Evolutionary conservation across 2,888 invertebrate species (phyloP).

Genomic region (Aplocera efformata): DNA sequence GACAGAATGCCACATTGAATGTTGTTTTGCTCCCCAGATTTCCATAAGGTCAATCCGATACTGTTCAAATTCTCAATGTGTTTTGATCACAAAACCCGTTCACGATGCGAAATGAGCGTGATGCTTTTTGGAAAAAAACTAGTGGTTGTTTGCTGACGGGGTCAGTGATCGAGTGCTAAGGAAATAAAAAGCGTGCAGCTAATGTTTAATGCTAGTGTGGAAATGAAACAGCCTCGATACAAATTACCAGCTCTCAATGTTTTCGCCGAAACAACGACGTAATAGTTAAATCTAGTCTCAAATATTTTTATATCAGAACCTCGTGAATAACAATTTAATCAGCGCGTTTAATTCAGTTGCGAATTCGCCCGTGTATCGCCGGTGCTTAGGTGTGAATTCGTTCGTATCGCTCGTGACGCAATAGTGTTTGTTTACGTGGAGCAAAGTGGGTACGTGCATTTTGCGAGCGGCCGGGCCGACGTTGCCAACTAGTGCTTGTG

Average conservation of each 20-base stretch:
- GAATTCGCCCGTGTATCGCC: conserved; percentile 33
- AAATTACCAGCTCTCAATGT: conserved; percentile 13
- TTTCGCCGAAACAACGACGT: conserved; percentile 26
- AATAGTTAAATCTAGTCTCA: conserved; percentile 35
- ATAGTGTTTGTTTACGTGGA: conserved; percentile 69
- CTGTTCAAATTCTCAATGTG: not conserved
- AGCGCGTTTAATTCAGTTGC: conserved; percentile 24
- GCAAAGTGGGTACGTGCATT: conserved; percentile 54
- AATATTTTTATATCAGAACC: conserved; percentile 48
- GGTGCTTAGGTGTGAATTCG: conserved; percentile 45
- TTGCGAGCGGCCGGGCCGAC: conserved; percentile 43
- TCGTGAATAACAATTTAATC: conserved; percentile 56
- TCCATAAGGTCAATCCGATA: conserved; percentile 1
- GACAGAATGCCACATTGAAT: conserved; percentile 10
- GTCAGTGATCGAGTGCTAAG: conserved; percentile 29
- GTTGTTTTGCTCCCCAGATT: conserved; percentile 5
- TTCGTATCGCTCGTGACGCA: conserved; percentile 55
- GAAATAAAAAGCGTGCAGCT: conserved; percentile 17
- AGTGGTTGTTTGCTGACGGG: conserved; percentile 17
- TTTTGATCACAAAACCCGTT: not conserved
- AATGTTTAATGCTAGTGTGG: conserved; percentile 15
- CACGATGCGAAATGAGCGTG: conserved; percentile 9
- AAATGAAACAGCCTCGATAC: conserved; percentile 19
- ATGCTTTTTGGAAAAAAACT: conserved; percentile 17
- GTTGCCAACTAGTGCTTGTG: conserved; percentile 71